A percentile compares a stretch with the other conserved stretches of the same genome.
These are phyloP conservation scores for Harpagus bidentatus DNA, from an alignment of 2,113 vertebrate species.

Conservation along the genomic window DNA sequence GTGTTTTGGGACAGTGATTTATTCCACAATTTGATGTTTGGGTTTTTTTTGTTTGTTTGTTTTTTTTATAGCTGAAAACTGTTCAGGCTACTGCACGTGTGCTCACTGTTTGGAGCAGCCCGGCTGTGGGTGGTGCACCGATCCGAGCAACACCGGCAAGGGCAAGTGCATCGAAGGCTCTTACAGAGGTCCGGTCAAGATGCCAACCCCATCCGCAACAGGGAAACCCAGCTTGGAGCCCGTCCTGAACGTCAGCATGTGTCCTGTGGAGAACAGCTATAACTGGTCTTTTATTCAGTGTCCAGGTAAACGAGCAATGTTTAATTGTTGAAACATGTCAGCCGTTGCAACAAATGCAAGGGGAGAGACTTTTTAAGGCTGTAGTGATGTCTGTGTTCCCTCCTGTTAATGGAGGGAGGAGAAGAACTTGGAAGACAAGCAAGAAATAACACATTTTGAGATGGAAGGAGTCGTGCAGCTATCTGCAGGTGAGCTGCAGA, in stretches of 20 bases:
- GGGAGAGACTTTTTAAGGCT: not conserved
- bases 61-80: constrained; percentile 86
- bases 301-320: constrained; percentile 74
- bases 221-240: constrained; percentile 78
- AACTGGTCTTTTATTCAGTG: constrained; percentile 98
- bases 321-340: accelerated
- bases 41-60: not conserved
- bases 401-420: not conserved
- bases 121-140: constrained; percentile 95
- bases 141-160: constrained; percentile 91
- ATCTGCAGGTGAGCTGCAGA: not conserved
- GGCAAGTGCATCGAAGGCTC: constrained; percentile 94
- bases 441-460: not conserved
- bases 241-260: constrained; percentile 88
- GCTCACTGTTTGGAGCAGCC: constrained; percentile 93
- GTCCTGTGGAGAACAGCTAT: constrained; percentile 79
- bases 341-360: accelerated
- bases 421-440: not conserved
- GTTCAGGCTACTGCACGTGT: constrained; percentile 93
- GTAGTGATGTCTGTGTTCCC: not conserved
- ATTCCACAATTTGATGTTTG: not conserved
- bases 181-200: constrained; percentile 86
- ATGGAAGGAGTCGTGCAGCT: not conserved
- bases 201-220: constrained; percentile 54
- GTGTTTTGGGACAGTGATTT: not conserved